Base-by-base conservation (phyloP, 2,888 invertebrate genomes). In the Diploptera punctata region DNA sequence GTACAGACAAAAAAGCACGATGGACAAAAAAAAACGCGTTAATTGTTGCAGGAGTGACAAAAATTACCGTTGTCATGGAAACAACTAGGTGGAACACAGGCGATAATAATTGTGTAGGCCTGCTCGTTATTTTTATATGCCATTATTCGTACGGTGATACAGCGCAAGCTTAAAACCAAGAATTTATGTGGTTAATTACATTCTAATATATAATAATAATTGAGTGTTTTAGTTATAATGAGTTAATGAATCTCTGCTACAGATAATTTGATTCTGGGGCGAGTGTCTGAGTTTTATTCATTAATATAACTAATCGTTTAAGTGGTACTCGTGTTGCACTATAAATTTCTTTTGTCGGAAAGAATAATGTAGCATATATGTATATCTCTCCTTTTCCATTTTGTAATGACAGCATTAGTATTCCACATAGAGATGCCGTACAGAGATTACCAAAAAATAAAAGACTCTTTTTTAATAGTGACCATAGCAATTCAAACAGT, bases 181-280 rank as follows among this genome's bases (percentile, higher is more conserved):
- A n/a, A 65, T 47, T 65, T 65, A 29, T 65, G 65, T 65, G 44
- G 65, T 65, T 65, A 65, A 65, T 65, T 65, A 65, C 18, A 65
- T 24, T 18, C 44, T 29, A 26, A 65, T 65, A 65, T 65, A 65
- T 65, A 65, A 33, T 19, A 26, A 19, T 52, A 57, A 57, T 57
- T 16, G 57, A 57, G 31, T 16, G 57, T 10, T 57, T 57, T 29
- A 24, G 19, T 9, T 52, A 24, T 52, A 52, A 52, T 7, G 52
- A 24, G 38, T 65, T 65, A 44, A 65, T 65, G 65, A 65, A 65
- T 65, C 65, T 65, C 33, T 33, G 21, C 7, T 13, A n/a, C 44
- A 38, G 47, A 65, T 65, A 65, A 65, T 65, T 65, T 65, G 65
- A 47, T 65, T 65, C 29, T 29, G 26, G 65, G 65, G 65, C 65